These are phyloP conservation scores for Margaritifera margaritifera DNA, from an alignment of 2,888 invertebrate species.

Conservation along the genomic window DNA sequence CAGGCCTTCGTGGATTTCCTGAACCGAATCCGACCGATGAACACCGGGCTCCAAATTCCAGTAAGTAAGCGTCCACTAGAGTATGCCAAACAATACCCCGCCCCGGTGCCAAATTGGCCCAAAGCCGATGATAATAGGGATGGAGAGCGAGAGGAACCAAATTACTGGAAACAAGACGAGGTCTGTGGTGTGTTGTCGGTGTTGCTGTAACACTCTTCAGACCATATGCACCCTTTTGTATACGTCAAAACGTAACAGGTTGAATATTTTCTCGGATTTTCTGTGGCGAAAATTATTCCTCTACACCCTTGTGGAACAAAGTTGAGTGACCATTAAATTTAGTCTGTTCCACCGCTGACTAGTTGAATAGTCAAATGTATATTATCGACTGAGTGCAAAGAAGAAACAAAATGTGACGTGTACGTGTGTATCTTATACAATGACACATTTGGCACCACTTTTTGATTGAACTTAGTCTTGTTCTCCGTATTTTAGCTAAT, in stretches of 20 bases:
- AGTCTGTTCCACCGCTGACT: not conserved
- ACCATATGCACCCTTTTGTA: no score
- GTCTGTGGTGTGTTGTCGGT: not conserved
- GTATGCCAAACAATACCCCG: conserved; percentile 58
- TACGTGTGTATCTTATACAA: no score
- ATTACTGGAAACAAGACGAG: not conserved
- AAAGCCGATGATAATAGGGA: conserved; percentile 25
- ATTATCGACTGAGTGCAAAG: conserved; percentile 11
- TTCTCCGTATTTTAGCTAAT: no score
- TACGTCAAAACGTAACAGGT: no score
- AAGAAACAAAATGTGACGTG: no score
- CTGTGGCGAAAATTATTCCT: no score
- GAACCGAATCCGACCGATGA: conserved; percentile 55
- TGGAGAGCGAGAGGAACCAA: not conserved
- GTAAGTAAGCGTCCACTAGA: conserved; percentile 64
- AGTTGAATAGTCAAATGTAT: conserved; percentile 4
- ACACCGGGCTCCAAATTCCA: conserved; percentile 61
- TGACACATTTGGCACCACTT: no score
- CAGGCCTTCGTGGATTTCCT: conserved; percentile 59
- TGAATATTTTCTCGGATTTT: no score
- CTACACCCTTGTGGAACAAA: no score
- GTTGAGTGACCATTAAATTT: not conserved
- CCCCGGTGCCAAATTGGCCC: conserved; percentile 60
- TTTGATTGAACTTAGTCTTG: no score
- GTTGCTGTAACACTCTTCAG: conserved; percentile 2